These are phyloP conservation scores for Linnaemya tessellans DNA, from an alignment of 2,888 invertebrate species.

Conservation along the genomic window DNA sequence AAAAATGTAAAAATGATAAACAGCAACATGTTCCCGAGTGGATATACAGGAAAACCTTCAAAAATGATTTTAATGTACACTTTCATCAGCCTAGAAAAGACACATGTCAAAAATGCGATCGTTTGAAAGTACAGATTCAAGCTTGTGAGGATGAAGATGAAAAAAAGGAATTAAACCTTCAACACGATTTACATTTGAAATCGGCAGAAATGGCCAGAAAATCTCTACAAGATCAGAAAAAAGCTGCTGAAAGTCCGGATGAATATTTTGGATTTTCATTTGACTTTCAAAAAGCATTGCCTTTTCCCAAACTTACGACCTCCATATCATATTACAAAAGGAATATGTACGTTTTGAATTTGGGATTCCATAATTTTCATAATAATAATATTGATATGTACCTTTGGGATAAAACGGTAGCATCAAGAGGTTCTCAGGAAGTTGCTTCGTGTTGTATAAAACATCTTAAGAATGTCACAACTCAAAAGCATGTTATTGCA, in stretches of 20 bases:
- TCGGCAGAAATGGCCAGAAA: conserved; percentile 20
- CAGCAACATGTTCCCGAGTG: conserved; percentile 28
- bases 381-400: conserved; percentile 26
- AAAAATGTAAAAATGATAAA: conserved; percentile 37
- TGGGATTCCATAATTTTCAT: too few relatives aligned
- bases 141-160: conserved; percentile 10
- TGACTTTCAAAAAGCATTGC: conserved; percentile 32
- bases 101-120: conserved; percentile 28
- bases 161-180: conserved; percentile 16
- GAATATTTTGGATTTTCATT: conserved; percentile 43
- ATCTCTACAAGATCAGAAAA: conserved; percentile 14
- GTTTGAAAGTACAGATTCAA: conserved; percentile 10
- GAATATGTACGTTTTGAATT: too few relatives aligned
- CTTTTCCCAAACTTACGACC: conserved; percentile 25
- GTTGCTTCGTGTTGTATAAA: conserved; percentile 11
- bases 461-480: neutral
- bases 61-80: conserved; percentile 33
- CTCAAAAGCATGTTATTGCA: too few relatives aligned
- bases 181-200: conserved; percentile 24
- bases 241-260: conserved; percentile 25
- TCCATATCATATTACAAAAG: too few relatives aligned
- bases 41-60: conserved; percentile 24
- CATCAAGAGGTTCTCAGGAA: neutral
- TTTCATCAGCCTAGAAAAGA: conserved; percentile 30
- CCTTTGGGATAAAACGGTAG: neutral